Evolutionary conservation across 2,888 invertebrate species (phyloP).

Genomic region (Volucella bombylans): DNA sequence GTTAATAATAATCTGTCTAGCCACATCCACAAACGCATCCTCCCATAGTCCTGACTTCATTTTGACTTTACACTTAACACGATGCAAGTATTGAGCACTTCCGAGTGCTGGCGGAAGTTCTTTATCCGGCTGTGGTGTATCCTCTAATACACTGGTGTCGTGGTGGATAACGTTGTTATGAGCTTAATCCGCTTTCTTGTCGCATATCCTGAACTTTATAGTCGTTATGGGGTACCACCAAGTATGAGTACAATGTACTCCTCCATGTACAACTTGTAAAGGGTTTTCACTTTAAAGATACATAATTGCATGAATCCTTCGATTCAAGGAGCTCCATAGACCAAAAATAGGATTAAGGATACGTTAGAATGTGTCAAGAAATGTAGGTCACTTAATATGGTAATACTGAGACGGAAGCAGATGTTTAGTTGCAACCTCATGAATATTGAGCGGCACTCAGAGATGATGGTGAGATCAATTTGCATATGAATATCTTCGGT

Average conservation of each 20-base stretch:
- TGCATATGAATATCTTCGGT: too few relatives aligned
- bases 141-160: slow-evolving; percentile 40
- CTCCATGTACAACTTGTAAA: neutral
- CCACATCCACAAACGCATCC: too few relatives aligned
- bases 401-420: too few relatives aligned
- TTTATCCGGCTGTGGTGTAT: slow-evolving; percentile 30
- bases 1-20: too few relatives aligned
- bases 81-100: slow-evolving; percentile 35
- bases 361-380: too few relatives aligned
- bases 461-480: too few relatives aligned
- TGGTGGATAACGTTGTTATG: slow-evolving; percentile 41
- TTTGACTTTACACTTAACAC: slow-evolving; percentile 1
- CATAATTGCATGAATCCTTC: neutral
- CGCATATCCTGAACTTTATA: slow-evolving; percentile 24
- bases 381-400: too few relatives aligned
- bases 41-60: too few relatives aligned
- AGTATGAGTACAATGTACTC: slow-evolving; percentile 14
- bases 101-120: slow-evolving; percentile 39
- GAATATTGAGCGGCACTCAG: too few relatives aligned
- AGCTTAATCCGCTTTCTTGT: slow-evolving; percentile 36
- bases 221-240: slow-evolving; percentile 14
- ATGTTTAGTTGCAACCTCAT: too few relatives aligned
- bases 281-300: slow-evolving; percentile 4
- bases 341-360: slow-evolving; percentile 18
- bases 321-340: slow-evolving; percentile 6